Conservation (phyloP, 2,797 vertebrate genomes). For the Neosalanx taihuensis region DNA sequence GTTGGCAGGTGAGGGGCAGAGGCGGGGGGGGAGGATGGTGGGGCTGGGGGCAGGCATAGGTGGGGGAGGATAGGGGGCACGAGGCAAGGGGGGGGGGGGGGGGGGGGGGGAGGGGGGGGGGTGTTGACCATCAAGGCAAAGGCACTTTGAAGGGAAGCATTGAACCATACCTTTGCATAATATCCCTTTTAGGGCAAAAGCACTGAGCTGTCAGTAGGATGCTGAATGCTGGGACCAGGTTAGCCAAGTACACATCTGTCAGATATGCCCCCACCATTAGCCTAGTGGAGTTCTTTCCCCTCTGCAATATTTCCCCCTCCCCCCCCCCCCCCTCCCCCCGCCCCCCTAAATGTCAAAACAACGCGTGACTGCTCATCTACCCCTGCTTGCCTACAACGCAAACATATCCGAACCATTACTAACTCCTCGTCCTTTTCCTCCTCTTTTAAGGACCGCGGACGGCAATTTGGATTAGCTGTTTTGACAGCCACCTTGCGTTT, state of each 20-base stretch:
- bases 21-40: conserved; percentile 27
- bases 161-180: conserved; percentile 68
- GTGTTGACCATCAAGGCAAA: conserved; percentile 46
- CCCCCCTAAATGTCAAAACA: conserved; percentile 57
- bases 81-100: conserved; percentile 36
- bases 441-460: conserved; percentile 17
- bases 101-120: conserved; percentile 29
- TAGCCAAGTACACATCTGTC: conserved; percentile 58
- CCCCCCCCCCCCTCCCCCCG: conserved; percentile 22
- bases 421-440: conserved; percentile 22
- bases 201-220: conserved; percentile 4
- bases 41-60: no score
- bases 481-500: conserved; percentile 55
- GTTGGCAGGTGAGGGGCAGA: conserved; percentile 20
- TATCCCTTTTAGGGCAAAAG: conserved; percentile 59
- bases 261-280: conserved; percentile 58
- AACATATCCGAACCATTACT: conserved; percentile 45
- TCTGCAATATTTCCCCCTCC: conserved; percentile 19
- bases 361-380: conserved; percentile 60
- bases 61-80: conserved; percentile 16
- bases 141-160: conserved; percentile 51
- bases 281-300: background rate
- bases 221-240: conserved; percentile 32
- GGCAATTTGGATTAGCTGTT: conserved; percentile 56
- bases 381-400: conserved; percentile 42